Percentiles rank a stretch among this genome's conserved stretches.
phyloP scores from a whole-genome alignment of 92 coral and sea anemone genomes.

The Siderastrea radians region DNA sequence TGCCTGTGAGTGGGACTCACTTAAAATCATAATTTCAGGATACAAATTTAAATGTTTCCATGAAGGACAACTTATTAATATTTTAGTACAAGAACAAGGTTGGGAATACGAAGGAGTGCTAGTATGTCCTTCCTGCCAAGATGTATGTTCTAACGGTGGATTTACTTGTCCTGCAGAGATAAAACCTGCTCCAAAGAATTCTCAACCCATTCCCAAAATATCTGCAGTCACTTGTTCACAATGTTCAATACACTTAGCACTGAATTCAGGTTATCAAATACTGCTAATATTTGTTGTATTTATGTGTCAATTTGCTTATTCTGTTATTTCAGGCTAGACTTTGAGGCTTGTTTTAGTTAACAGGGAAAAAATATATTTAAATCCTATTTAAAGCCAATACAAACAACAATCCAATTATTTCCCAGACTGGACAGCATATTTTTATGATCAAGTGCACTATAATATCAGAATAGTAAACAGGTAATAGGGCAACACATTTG shows the following conservation, averaged over 20 bases:
- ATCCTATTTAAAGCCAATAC: not conserved
- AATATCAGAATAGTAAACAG: too few species aligned
- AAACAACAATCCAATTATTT: too few species aligned
- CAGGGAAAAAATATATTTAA: too few species aligned
- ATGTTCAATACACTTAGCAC: not conserved
- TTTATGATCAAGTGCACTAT: too few species aligned
- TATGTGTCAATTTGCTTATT: not conserved
- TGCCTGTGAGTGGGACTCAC: constrained; percentile 74
- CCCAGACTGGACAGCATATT: too few species aligned
- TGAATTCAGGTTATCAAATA: not conserved
- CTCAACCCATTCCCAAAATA: constrained; percentile 65
- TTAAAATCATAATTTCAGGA: constrained; percentile 75
- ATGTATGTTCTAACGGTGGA: constrained; percentile 66
- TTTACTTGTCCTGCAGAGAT: constrained; percentile 75
- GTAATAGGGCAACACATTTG: too few species aligned
- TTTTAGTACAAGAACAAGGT: constrained; percentile 65
- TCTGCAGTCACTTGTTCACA: constrained; percentile 52
- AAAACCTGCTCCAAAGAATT: constrained; percentile 55
- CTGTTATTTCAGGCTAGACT: not conserved
- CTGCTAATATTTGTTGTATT: not conserved
- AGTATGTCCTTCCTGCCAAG: constrained; percentile 88
- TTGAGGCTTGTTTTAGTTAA: not conserved
- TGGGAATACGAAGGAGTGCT: constrained; percentile 78
- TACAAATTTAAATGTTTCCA: constrained; percentile 80
- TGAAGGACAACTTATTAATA: constrained; percentile 72